These are phyloP conservation scores for Mobula hypostoma DNA, from an alignment of 2,113 vertebrate species.

Conservation along the genomic window DNA sequence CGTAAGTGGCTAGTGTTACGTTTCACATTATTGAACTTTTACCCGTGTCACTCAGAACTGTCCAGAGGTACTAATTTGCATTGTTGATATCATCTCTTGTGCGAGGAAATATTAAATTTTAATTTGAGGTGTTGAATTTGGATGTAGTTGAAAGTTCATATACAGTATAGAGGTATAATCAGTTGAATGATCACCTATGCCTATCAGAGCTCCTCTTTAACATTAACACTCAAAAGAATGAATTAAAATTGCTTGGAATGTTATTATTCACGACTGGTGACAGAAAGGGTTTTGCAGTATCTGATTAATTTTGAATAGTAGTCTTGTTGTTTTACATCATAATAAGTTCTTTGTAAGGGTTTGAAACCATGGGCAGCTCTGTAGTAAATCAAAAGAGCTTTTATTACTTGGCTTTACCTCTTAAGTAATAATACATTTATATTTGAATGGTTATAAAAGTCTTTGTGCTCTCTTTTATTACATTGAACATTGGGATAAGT, in stretches of 20 bases:
- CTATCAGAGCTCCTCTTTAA: background rate
- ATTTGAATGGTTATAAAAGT: background rate
- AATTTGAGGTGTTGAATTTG: background rate
- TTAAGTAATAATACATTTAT: background rate
- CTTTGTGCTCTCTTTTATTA: background rate
- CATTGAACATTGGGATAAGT: background rate
- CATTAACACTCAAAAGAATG: background rate
- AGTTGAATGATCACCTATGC: background rate
- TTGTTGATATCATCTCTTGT: background rate
- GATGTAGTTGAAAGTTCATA: background rate
- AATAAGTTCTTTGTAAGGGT: background rate
- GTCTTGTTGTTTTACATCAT: background rate
- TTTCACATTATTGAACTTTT: background rate
- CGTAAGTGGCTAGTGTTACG: background rate
- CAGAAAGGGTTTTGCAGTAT: background rate
- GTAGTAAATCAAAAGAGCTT: background rate
- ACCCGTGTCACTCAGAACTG: background rate
- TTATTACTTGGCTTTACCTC: background rate
- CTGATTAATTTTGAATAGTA: slow-evolving; percentile 8
- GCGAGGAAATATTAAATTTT: background rate
- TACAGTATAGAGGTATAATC: background rate
- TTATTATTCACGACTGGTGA: background rate
- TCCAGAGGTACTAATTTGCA: background rate
- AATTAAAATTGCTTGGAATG: background rate
- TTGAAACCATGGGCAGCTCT: background rate